Base-by-base conservation (phyloP, 1,140 invertebrate species). In the Drosophila sp. region DNA sequence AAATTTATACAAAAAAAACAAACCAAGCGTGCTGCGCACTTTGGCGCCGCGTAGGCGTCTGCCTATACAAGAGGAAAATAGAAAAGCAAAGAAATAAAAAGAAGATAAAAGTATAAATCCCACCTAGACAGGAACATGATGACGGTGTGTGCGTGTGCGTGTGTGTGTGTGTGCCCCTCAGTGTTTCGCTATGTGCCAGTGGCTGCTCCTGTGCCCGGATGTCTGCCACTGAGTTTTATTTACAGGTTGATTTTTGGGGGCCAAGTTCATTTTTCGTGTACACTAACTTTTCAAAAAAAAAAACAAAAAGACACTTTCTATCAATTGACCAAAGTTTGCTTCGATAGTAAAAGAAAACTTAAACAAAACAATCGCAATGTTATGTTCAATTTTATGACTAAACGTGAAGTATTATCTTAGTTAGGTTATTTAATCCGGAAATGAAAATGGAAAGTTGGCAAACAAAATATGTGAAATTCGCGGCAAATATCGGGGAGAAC, bases 1-100 rank as follows among this genome's bases (percentile, higher is more conserved):
- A 8, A 38, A 27, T 3, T 55, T 33, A 50, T 3, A 38, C 62
- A 30, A 27, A 62, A 35, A 38, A 44, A 58, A n/a, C 6, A 47
- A 47, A 85, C 58, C 82, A 81, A 75, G 67, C 63, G 60, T 72
- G 79, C 67, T 87, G 75, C 83, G 82, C 82, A 87, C 70, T 79
- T 76, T 87, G 82, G 82, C 82, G 82, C 82, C 82, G 82, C 66
- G 82, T 85, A 83, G 82, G 82, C 79, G 82, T 87, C 75, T 82
- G 75, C 83, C 79, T 70, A 69, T 67, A 82, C 74, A 82, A 32
- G 44, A 71, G 58, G 44, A 62, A 72, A 78, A 71, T 40, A 35
- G 17, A 54, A 54, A 38, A 61, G 50, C 70, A 38, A 41, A 38
- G 32, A 66, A 66, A 54, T 33, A 74, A 54, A 40, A n/a, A 70